Evolutionary conservation across 2,888 invertebrate genomes (phyloP), one percentile per base, ranked within the genome.

Genomic region (Melipona bicolor): DNA sequence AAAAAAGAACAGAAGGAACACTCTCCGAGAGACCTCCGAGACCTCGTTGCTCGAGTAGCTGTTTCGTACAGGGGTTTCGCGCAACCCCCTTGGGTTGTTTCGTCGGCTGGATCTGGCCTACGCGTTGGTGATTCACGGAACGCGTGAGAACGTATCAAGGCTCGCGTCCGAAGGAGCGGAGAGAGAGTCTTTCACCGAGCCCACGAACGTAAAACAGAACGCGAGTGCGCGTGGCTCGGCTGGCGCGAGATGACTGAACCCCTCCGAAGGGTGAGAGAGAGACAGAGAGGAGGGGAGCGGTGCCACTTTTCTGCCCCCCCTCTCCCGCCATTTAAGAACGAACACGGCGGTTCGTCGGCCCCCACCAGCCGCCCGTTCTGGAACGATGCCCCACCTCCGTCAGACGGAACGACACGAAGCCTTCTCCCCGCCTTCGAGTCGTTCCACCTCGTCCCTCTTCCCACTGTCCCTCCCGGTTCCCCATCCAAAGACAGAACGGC

Each of bases 191-290:
- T 88, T 84, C 89, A 84, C 83, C 88, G 86, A 86, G 88, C 81
- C 85, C 70, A 79, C n/a, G 88, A 83, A 80, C 79, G 70, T 79
- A 56, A 84, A 84, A 59, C 77, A 82, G 56, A 43, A 43, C 43
- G 77, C 83, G 84, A 88, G 85, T 90, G 91, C 92, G 92, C 93
- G 91, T 92, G 91, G 90, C 93, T 93, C 94, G 94, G 89, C 93
- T 90, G 92, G 92, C 94, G 94, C 94, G 94, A 93, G 93, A 92
- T 93, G 92, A 94, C 94, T 94, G 94, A 94, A 92, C 92, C 91
- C 92, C 92, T 87, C 85, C 78, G 77, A 81, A 83, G 84, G 84
- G 87, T 73, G 80, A 83, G 88, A 85, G 84, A 89, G 87, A 89
- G 87, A 91, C 85, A 86, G 75, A 71, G 83, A 62, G 83, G 79